These are phyloP conservation scores for Octodon degus DNA, from an alignment of 2,113 vertebrate species.

Conservation along the genomic window DNA sequence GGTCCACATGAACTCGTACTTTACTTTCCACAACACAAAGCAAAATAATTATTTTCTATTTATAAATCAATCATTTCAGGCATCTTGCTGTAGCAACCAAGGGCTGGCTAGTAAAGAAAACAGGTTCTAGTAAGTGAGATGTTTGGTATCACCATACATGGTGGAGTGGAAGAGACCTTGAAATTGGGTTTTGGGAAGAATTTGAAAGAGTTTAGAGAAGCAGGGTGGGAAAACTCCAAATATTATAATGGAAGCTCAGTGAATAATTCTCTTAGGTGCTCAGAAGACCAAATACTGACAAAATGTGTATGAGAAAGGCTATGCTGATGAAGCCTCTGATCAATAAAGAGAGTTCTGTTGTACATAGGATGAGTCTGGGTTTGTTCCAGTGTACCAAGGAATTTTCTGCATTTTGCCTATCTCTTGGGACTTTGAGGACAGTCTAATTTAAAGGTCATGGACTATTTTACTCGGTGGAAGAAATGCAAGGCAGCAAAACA, in stretches of 20 bases:
- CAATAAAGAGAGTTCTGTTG: neutral
- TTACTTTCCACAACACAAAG: neutral
- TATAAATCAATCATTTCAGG: neutral
- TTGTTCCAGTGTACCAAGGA: neutral
- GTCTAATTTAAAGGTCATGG: neutral
- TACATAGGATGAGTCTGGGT: neutral
- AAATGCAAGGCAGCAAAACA: neutral
- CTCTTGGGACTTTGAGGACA: neutral
- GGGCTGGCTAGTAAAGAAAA: neutral
- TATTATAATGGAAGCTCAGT: too few species aligned
- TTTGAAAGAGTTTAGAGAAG: neutral
- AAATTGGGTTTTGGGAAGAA: neutral
- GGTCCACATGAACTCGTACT: too few species aligned
- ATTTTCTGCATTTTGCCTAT: too few species aligned
- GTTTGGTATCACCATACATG: neutral
- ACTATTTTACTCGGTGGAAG: neutral
- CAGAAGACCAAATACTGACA: neutral
- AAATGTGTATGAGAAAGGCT: neutral
- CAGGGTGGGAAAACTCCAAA: neutral
- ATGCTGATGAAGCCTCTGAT: neutral
- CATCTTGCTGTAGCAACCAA: neutral
- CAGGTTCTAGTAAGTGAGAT: neutral
- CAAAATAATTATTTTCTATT: neutral
- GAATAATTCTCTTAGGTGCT: neutral
- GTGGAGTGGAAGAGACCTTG: neutral